These are phyloP conservation scores for Platycheirus rosarum DNA, from an alignment of 2,888 invertebrate genomes.

Conservation along the genomic window DNA sequence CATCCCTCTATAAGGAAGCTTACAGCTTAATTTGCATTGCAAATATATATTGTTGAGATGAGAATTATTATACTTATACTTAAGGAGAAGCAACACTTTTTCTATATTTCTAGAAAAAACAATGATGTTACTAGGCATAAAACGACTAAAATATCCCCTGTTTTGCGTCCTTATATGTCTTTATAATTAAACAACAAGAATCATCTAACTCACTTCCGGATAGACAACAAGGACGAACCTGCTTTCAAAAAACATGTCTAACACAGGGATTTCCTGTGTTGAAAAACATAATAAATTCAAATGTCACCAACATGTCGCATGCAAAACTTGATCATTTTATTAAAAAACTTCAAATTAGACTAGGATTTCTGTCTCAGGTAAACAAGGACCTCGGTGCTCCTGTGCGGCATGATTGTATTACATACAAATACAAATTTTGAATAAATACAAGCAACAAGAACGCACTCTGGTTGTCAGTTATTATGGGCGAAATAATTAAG, in stretches of 20 bases:
- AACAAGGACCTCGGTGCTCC: conserved; percentile 6
- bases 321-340: conserved; percentile 52
- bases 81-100: too few relatives aligned
- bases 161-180: too few relatives aligned
- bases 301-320: conserved; percentile 47
- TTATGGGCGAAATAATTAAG: conserved; percentile 56
- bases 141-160: too few relatives aligned
- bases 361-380: conserved; percentile 18
- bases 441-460: conserved; percentile 9
- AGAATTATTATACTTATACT: too few relatives aligned
- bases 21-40: too few relatives aligned
- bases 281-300: conserved; percentile 6
- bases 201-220: too few relatives aligned
- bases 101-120: too few relatives aligned
- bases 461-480: conserved; percentile 16
- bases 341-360: conserved; percentile 55
- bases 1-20: too few relatives aligned
- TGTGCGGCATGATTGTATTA: neutral
- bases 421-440: conserved; percentile 7
- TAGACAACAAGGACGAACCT: conserved; percentile 21
- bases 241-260: conserved; percentile 10
- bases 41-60: too few relatives aligned
- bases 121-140: too few relatives aligned
- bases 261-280: neutral
- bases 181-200: too few relatives aligned